Evolutionary conservation across 2,797 vertebrate genomes (phyloP), one percentile per base, ranked within the genome.

Genomic region (Sparus aurata): DNA sequence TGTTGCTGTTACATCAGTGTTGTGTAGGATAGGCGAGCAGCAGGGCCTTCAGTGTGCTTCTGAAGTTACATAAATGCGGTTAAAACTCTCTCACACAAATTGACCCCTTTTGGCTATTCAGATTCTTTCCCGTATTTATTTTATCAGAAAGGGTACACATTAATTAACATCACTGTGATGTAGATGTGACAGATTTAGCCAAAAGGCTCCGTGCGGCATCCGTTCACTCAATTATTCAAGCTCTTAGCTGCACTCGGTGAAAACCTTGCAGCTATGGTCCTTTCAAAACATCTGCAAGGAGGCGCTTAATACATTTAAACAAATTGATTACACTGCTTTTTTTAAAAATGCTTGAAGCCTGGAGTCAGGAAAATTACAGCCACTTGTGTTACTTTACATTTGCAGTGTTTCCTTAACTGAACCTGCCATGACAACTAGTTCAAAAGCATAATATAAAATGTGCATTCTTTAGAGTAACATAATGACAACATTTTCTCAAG

Each of bases 91-190:
- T 64, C 22, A 43, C 22, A 41, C 11, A 75, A 41, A 22, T 18
- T 11, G 12, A 75, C 13, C 34, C 0, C 41, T 25, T 75, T 27
- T 20, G 30, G 34, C 23, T 43, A 20, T 50, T 30, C 20, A 30
- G 38, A 52, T 65, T 50, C 16, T 23, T 10, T 55, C 47, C 30
- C 57, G 25, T 46, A 27, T 52, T 7, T 27, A 69, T 58, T 23
- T 43, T 9, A 22, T 22, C 16, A 0, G 60, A 9, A 5, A 25
- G 0, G 30, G 53, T 27, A n/a, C 47, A 68, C 13, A 59, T 68
- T 23, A 47, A 75, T 75, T 55, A 41, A 47, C 45, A 76, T 82
- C 22, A 65, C 46, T 50, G 12, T 75, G 2, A 82, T 57, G 2
- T 41, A 46, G 68, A 25, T 49, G 23, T 46, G 62, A 50, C 43